These are phyloP conservation scores for Chouioia cunea DNA, from an alignment of 2,888 invertebrate species.

Conservation along the genomic window DNA sequence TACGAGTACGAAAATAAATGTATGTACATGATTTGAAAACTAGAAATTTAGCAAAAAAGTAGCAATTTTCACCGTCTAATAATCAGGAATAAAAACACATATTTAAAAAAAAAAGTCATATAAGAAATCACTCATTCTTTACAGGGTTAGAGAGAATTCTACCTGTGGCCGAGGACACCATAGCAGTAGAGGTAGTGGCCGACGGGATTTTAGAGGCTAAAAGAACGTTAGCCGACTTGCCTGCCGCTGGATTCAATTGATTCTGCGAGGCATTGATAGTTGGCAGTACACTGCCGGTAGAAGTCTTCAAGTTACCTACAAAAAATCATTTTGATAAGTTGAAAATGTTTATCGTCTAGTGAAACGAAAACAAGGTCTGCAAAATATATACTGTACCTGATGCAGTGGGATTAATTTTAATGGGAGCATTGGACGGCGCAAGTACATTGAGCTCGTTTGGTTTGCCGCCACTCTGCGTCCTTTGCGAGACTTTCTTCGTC, in stretches of 20 bases:
- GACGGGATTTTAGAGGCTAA: slow-evolving; percentile 57
- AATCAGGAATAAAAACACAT: too few relatives aligned
- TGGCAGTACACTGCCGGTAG: slow-evolving; percentile 51
- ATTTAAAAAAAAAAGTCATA: background rate
- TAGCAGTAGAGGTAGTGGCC: slow-evolving; percentile 29
- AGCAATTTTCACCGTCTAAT: too few relatives aligned
- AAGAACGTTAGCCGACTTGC: slow-evolving; percentile 56
- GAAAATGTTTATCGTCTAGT: background rate
- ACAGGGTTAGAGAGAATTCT: slow-evolving; percentile 48
- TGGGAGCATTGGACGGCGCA: slow-evolving; percentile 46
- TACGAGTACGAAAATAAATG: too few relatives aligned
- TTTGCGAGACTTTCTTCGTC: slow-evolving; percentile 56
- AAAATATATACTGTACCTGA: slow-evolving; percentile 22
- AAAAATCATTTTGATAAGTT: slow-evolving; percentile 1
- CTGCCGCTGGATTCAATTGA: slow-evolving; percentile 51
- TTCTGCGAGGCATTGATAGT: slow-evolving; percentile 57
- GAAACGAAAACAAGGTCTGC: background rate
- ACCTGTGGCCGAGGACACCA: slow-evolving; percentile 60
- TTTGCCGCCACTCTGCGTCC: slow-evolving; percentile 54
- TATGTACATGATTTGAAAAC: slow-evolving; percentile 48
- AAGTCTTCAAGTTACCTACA: slow-evolving; percentile 35
- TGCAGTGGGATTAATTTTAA: slow-evolving; percentile 15
- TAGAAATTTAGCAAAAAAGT: slow-evolving; percentile 48
- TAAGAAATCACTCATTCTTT: slow-evolving; percentile 24
- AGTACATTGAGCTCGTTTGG: slow-evolving; percentile 49